phyloP scores from a whole-genome alignment of 2,797 vertebrate genomes.

The Myripristis murdjan region DNA sequence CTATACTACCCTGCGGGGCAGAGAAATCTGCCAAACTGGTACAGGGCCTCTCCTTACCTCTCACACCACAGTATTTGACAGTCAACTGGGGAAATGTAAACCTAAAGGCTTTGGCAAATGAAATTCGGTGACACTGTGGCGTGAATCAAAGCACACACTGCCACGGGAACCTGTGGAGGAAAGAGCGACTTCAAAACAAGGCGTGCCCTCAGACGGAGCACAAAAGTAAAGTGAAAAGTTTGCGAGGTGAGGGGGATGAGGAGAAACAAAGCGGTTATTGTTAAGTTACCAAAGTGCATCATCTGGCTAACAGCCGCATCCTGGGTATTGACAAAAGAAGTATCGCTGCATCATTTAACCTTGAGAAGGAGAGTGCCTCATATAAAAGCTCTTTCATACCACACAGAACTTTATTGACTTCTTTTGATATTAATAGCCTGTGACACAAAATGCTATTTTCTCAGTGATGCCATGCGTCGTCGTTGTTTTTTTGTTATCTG shows the following conservation, averaged over 20 bases:
- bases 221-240: conserved; percentile 59
- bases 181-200: conserved; percentile 46
- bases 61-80: conserved; percentile 70
- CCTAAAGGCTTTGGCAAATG: conserved; percentile 78
- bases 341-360: conserved; percentile 64
- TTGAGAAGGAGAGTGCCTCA: conserved; percentile 46
- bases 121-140: conserved; percentile 68
- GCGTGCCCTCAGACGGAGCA: conserved; percentile 34
- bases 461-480: conserved; percentile 16
- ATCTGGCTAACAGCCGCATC: conserved; percentile 35
- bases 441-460: conserved; percentile 65
- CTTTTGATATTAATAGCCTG: conserved; percentile 71
- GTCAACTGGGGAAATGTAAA: conserved; percentile 71
- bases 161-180: conserved; percentile 46
- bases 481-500: conserved; percentile 25
- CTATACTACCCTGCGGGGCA: conserved; percentile 60
- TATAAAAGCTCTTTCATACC: conserved; percentile 43
- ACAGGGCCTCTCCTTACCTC: conserved; percentile 65
- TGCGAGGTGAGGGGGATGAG: not conserved
- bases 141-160: conserved; percentile 74
- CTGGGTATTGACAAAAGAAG: conserved; percentile 49
- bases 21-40: conserved; percentile 72
- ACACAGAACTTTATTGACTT: conserved; percentile 61
- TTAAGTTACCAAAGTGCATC: conserved; percentile 41
- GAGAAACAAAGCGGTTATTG: conserved; percentile 34